Conservation (phyloP, 2,113 vertebrate species). For the Sapajus apella region DNA sequence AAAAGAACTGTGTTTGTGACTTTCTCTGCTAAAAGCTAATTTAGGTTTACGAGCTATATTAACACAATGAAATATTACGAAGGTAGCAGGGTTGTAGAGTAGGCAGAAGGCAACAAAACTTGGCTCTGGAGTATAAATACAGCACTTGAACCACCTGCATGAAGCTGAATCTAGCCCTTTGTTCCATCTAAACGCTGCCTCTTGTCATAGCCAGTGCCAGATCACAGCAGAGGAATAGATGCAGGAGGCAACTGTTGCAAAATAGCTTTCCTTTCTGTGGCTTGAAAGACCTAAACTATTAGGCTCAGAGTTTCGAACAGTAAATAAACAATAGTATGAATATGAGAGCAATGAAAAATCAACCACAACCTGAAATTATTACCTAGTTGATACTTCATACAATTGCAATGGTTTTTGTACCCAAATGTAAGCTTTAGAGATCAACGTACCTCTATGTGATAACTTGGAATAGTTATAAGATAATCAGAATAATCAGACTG, state of each 20-base stretch:
- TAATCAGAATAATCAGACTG: not conserved
- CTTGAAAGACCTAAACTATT: not conserved
- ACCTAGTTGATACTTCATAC: not conserved
- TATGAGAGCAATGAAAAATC: not conserved
- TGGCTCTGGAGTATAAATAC: not conserved
- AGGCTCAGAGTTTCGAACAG: not conserved
- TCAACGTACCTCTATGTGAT: not conserved
- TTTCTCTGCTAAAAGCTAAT: not conserved
- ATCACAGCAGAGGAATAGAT: not conserved
- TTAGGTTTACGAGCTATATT: not conserved
- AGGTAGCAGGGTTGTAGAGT: not conserved
- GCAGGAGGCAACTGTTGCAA: not conserved
- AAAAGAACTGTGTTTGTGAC: not conserved
- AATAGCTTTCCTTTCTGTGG: not conserved
- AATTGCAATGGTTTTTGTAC: not conserved
- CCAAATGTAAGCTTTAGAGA: not conserved
- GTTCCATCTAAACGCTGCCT: not conserved
- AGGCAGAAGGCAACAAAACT: fast-evolving
- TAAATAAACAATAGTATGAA: not conserved
- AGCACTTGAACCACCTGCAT: not conserved
- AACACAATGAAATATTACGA: not conserved
- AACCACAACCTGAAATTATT: not conserved
- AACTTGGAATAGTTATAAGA: not conserved
- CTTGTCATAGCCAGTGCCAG: no score
- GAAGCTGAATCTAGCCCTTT: not conserved